These are phyloP conservation scores for Barypeithes pellucidus DNA, from an alignment of 2,888 invertebrate species.

Conservation along the genomic window DNA sequence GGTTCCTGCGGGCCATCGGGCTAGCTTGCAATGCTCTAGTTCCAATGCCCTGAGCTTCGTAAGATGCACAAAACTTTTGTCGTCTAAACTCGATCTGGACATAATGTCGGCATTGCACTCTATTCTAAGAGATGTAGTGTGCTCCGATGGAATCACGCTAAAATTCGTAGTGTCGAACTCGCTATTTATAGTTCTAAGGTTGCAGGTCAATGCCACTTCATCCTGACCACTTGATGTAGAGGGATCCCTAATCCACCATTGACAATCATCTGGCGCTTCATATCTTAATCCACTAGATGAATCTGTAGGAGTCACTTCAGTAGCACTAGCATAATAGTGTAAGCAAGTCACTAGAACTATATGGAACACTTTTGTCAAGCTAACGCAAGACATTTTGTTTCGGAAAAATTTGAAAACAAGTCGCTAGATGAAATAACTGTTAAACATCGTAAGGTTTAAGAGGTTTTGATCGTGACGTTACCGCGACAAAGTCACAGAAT, in stretches of 20 bases:
- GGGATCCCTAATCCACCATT: slow-evolving; percentile 81
- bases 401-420: background rate
- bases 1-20: slow-evolving; percentile 86
- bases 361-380: slow-evolving; percentile 18
- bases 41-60: slow-evolving; percentile 85
- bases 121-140: slow-evolving; percentile 85
- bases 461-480: background rate
- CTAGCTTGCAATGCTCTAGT: slow-evolving; percentile 90
- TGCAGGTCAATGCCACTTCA: slow-evolving; percentile 85
- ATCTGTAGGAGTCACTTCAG: slow-evolving; percentile 59
- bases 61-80: slow-evolving; percentile 86
- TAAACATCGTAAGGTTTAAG: slow-evolving; percentile 19
- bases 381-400: slow-evolving; percentile 4
- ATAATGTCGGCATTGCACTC: slow-evolving; percentile 87
- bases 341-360: slow-evolving; percentile 16
- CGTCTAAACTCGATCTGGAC: slow-evolving; percentile 85
- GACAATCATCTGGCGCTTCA: slow-evolving; percentile 91
- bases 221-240: slow-evolving; percentile 73
- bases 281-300: slow-evolving; percentile 74
- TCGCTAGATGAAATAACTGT: slow-evolving; percentile 15
- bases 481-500: slow-evolving; percentile 28
- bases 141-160: slow-evolving; percentile 88
- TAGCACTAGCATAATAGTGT: slow-evolving; percentile 18
- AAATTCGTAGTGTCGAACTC: slow-evolving; percentile 92
- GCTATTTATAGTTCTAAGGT: slow-evolving; percentile 88